Evolutionary conservation across 2,888 invertebrate genomes (phyloP).

Genomic region (Xestia c-nigrum): DNA sequence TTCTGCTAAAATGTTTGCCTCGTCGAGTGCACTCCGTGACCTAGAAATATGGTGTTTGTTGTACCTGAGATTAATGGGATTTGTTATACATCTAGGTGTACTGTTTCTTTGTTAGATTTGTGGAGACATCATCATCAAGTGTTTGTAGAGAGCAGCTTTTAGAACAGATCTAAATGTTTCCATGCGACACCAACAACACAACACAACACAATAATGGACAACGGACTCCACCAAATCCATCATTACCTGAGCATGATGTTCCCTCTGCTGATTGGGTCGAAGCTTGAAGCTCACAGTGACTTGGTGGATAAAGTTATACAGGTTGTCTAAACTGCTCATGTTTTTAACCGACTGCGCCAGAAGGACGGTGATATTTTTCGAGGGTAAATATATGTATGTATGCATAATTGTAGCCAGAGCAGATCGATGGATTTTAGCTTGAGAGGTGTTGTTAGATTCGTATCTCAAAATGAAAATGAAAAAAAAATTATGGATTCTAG

Average conservation of each 20-base stretch:
- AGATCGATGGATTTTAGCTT: too few species aligned
- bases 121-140: neutral
- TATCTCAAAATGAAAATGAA: too few species aligned
- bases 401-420: too few species aligned
- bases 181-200: neutral
- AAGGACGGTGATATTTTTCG: too few species aligned
- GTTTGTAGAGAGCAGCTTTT: neutral
- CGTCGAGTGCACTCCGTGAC: constrained; percentile 69
- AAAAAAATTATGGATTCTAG: too few species aligned
- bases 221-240: neutral
- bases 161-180: neutral
- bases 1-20: constrained; percentile 86
- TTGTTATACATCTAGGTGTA: neutral
- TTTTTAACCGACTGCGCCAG: neutral
- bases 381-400: too few species aligned
- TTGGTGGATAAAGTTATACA: neutral
- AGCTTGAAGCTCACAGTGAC: neutral
- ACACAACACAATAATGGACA: too few species aligned
- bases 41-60: constrained; percentile 56
- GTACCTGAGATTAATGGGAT: constrained; percentile 62
- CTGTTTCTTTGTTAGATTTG: neutral
- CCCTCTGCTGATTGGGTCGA: neutral
- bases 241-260: neutral
- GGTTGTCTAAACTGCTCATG: neutral
- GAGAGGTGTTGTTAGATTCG: too few species aligned